phyloP scores from a whole-genome alignment of 2,797 vertebrate genomes.

The Pteropus rufus region DNA sequence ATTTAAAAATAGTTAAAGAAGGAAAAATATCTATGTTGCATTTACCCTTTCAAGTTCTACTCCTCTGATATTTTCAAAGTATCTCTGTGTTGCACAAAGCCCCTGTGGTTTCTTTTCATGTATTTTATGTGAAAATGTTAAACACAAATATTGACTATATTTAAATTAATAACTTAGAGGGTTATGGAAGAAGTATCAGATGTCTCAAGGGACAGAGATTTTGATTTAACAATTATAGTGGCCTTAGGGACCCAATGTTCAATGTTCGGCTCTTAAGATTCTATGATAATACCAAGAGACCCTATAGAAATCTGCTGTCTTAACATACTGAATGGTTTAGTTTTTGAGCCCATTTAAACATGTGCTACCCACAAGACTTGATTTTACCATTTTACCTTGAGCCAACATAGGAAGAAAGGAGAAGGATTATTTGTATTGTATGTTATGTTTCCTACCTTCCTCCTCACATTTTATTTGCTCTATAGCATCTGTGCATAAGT shows the following conservation, averaged over 20 bases:
- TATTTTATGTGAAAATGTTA: neutral
- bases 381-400: slow-evolving; percentile 3
- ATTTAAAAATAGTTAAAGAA: neutral
- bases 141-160: neutral
- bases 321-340: neutral
- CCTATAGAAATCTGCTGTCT: neutral
- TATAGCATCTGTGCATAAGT: neutral
- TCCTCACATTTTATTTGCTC: neutral
- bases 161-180: neutral
- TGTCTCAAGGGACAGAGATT: neutral
- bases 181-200: neutral
- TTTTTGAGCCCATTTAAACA: neutral
- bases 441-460: neutral
- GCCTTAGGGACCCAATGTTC: neutral
- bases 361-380: neutral
- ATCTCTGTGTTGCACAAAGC: neutral
- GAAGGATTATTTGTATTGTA: neutral
- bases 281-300: neutral
- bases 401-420: neutral
- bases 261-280: neutral
- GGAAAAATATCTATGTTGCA: neutral
- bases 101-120: neutral
- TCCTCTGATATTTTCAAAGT: neutral
- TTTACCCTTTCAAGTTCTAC: neutral
- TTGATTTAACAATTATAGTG: neutral